Evolutionary conservation across 2,113 vertebrate species (phyloP), one percentile per base, ranked within the genome.

Genomic region (Phylloscopus trochiloides): DNA sequence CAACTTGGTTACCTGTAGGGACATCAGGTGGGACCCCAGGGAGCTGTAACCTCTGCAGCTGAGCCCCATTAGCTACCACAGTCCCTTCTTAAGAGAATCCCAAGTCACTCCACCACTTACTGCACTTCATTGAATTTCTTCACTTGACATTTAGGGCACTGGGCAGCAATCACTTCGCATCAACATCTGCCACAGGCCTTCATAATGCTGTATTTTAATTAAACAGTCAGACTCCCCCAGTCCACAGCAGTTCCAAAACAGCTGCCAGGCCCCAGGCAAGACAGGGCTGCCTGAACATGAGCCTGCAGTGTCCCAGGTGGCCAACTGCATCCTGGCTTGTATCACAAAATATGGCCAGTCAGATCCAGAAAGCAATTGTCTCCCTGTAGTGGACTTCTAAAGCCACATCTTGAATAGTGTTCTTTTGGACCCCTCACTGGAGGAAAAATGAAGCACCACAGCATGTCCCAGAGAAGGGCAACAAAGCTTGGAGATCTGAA

Each of bases 1-100:
- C 12, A 10, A 55, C 26, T 47, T 11, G 1, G 76, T 25, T 50
- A 50, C 25, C 36, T 1, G 0, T 26, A 58, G 43, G 25, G 36
- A 4, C 20, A 50, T 11, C 31, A 58, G 17, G 43, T 36, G 9
- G 31, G 25, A 42, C 8, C 31, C 50, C 43, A 42, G 20, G 3
- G 9, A 67, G 20, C 61, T 21, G 52, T 3, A 8, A 31, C 20
- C 43, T 34, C 43, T 43, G 52, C 71, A 58, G 52, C 11, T 50
- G 31, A 67, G 42, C 25, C 14, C 43, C 6, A 4, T 31, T 17
- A 58, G 36, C 61, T 58, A 42, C 6, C 51, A 50, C 7, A 14
- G 21, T 11, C 20, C 25, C 20, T 40, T n/a, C n/a, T 42, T 21
- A 31, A 67, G 14, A 21, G 20, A 42, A 57, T 25, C 31, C 25